These are phyloP conservation scores for Drosophila mercatorum DNA, from an alignment of 2,888 invertebrate genomes.

Conservation along the genomic window DNA sequence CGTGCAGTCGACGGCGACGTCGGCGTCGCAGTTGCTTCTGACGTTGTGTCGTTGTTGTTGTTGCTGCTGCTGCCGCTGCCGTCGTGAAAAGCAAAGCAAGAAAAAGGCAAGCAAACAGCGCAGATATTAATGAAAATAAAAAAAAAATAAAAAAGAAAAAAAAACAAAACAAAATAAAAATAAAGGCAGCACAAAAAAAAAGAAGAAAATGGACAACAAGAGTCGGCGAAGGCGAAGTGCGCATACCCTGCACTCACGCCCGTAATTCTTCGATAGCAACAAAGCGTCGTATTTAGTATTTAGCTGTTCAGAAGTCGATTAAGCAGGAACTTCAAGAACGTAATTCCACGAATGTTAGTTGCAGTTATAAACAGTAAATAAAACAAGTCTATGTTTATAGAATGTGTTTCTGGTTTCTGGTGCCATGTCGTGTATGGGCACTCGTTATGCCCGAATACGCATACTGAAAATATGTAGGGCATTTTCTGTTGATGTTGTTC, in stretches of 20 bases:
- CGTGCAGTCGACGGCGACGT: slow-evolving; percentile 66
- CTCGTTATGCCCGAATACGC: slow-evolving; percentile 46
- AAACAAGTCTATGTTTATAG: not conserved
- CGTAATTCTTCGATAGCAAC: not conserved
- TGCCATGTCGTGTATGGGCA: not conserved
- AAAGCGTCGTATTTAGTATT: not conserved
- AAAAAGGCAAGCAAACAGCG: slow-evolving; percentile 68
- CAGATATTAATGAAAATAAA: slow-evolving; percentile 77
- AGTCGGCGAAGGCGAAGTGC: slow-evolving; percentile 14
- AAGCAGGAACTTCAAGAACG: not conserved
- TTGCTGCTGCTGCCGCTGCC: slow-evolving; percentile 38
- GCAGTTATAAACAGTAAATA: too few species aligned
- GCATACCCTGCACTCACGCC: slow-evolving; percentile 49
- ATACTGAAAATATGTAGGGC: slow-evolving; percentile 76
- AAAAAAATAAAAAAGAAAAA: slow-evolving; percentile 22
- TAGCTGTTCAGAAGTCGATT: not conserved
- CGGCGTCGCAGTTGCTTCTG: slow-evolving; percentile 51
- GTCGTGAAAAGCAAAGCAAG: slow-evolving; percentile 64
- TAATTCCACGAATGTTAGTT: not conserved
- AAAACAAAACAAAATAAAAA: slow-evolving; percentile 49
- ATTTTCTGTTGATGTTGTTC: slow-evolving; percentile 38
- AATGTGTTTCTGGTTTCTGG: not conserved
- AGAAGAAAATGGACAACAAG: slow-evolving; percentile 59
- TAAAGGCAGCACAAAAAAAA: slow-evolving; percentile 53
- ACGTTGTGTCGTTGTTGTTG: slow-evolving; percentile 37